A percentile compares a stretch with the other conserved stretches of the same genome.
phyloP scores from a whole-genome alignment of 2,888 invertebrate genomes.

The Drosophila aldrichi region DNA sequence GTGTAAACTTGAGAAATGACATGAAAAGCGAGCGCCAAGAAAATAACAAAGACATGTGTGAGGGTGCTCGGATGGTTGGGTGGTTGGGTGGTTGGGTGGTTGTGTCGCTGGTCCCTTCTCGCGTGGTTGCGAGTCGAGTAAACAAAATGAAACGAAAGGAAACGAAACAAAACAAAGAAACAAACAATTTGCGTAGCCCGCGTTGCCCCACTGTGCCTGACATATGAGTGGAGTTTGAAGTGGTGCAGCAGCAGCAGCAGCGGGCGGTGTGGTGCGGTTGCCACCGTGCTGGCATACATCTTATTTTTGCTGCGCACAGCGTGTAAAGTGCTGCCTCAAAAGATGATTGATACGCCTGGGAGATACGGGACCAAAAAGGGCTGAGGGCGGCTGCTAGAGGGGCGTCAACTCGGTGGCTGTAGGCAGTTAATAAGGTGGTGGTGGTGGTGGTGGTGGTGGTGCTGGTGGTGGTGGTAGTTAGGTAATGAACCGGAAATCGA shows the following conservation, averaged over 20 bases:
- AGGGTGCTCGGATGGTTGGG: not conserved
- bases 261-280: not conserved
- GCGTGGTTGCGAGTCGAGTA: constrained; percentile 34
- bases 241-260: not conserved
- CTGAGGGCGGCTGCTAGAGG: not conserved
- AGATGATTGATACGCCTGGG: constrained; percentile 73
- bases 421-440: constrained; percentile 4
- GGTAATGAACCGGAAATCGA: constrained; percentile 81
- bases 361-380: not conserved
- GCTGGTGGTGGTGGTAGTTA: constrained; percentile 15
- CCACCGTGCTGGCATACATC: constrained; percentile 31
- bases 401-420: not conserved
- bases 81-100: too few species aligned
- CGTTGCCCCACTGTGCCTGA: constrained; percentile 34
- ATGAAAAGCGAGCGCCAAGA: constrained; percentile 58
- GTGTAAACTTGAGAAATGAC: constrained; percentile 79
- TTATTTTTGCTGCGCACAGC: constrained; percentile 45
- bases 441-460: too few species aligned
- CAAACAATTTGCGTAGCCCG: constrained; percentile 68
- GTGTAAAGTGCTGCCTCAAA: constrained; percentile 62
- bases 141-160: constrained; percentile 53
- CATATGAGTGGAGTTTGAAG: constrained; percentile 48
- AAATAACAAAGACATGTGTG: constrained; percentile 39
- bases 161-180: constrained; percentile 47
- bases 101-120: not conserved